Percentiles rank a stretch among this genome's conserved stretches.
These are phyloP conservation scores for Pachypeltis micranthus DNA, from an alignment of 1,140 invertebrate genomes.

Conservation along the genomic window DNA sequence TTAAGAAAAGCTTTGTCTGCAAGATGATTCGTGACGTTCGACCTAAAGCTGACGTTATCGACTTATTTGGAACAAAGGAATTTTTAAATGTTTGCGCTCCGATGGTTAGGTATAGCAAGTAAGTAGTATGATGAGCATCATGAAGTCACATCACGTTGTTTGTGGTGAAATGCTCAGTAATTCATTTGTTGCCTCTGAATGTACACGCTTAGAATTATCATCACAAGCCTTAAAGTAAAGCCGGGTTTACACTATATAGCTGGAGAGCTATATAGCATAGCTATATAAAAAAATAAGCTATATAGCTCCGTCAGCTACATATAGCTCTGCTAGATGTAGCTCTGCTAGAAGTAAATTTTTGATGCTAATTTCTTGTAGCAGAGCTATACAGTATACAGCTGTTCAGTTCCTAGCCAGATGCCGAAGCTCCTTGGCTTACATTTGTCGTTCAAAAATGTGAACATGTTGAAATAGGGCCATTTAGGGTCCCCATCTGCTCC, in stretches of 20 bases:
- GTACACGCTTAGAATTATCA: not conserved
- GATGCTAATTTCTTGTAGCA: too few species aligned
- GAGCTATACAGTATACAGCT: too few species aligned
- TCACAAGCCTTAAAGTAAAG: not conserved
- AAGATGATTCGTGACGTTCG: too few species aligned
- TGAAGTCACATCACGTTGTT: not conserved
- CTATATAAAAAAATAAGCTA: not conserved
- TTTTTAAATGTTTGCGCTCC: slow-evolving; percentile 77
- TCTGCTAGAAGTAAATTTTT: too few species aligned
- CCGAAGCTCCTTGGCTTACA: too few species aligned
- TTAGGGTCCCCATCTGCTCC: too few species aligned
- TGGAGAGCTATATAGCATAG: not conserved
- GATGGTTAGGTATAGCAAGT: slow-evolving; percentile 94
- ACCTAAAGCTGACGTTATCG: slow-evolving; percentile 40
- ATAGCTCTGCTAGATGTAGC: too few species aligned
- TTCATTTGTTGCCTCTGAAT: not conserved
- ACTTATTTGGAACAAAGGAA: slow-evolving; percentile 50
- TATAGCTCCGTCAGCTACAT: not conserved
- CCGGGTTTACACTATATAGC: not conserved
- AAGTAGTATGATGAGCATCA: slow-evolving; percentile 30
- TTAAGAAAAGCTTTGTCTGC: too few species aligned
- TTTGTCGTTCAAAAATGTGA: too few species aligned
- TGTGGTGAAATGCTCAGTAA: not conserved
- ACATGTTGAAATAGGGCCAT: too few species aligned
- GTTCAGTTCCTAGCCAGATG: too few species aligned